A percentile compares a stretch with the other conserved stretches of the same genome.
Conservation (phyloP, 2,888 invertebrate species). For the Lypha dubia region DNA sequence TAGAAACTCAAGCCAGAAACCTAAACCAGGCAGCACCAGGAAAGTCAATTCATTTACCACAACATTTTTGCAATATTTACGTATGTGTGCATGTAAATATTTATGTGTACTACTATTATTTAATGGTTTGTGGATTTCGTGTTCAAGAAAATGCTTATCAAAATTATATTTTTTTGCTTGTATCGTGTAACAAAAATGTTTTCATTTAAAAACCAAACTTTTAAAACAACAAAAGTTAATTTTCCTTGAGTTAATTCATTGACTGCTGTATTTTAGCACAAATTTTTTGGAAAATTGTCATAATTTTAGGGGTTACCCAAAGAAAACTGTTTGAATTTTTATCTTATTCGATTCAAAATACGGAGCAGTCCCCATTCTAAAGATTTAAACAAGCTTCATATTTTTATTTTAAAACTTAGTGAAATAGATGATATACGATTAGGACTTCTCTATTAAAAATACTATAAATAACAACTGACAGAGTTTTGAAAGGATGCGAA, state of each 20-base stretch:
- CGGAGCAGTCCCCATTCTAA: no score
- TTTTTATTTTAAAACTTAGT: no score
- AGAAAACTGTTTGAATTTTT: no score
- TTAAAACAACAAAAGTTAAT: constrained; percentile 9
- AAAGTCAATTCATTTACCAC: constrained; percentile 41
- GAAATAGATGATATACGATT: no score
- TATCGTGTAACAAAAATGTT: constrained; percentile 20
- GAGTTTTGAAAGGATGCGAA: no score
- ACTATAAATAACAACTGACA: no score
- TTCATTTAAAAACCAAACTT: constrained; percentile 29
- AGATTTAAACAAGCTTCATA: no score
- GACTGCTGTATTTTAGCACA: no score
- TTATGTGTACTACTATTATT: constrained; percentile 34
- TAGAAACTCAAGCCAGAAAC: background rate
- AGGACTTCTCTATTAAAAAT: no score
- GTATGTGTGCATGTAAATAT: constrained; percentile 28
- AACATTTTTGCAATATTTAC: constrained; percentile 53
- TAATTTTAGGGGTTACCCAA: no score
- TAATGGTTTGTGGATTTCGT: constrained; percentile 62
- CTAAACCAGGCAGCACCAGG: constrained; percentile 13
- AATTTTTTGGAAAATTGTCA: no score
- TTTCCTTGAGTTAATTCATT: constrained; percentile 1
- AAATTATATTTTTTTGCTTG: background rate
- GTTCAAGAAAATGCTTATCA: constrained; percentile 59
- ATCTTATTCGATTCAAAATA: no score